These are phyloP conservation scores for Dromius quadrimaculatus DNA, from an alignment of 2,888 invertebrate genomes.

Conservation along the genomic window DNA sequence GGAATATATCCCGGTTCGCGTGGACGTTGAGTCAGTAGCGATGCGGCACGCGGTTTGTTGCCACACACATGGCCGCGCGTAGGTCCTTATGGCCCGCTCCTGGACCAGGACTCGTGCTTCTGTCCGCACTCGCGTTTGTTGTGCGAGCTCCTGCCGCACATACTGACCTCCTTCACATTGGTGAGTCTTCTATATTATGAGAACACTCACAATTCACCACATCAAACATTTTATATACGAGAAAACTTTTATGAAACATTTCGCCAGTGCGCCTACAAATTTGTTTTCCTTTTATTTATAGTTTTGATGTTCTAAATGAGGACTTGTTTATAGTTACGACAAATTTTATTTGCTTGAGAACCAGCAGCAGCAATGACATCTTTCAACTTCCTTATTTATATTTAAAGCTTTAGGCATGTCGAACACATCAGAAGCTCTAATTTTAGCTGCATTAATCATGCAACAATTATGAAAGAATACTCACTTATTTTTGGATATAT, in stretches of 20 bases:
- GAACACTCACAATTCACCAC: constrained; percentile 14
- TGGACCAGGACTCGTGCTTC: constrained; percentile 28
- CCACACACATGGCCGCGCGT: constrained; percentile 40
- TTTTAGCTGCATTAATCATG: too few relatives aligned
- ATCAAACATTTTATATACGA: neutral
- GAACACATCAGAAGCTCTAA: too few relatives aligned
- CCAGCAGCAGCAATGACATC: too few relatives aligned
- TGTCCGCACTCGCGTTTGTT: constrained; percentile 7
- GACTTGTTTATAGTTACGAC: too few relatives aligned
- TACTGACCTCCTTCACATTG: constrained; percentile 38
- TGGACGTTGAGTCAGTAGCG: constrained; percentile 39
- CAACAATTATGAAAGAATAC: too few relatives aligned
- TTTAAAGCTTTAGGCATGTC: too few relatives aligned
- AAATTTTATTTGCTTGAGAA: too few relatives aligned
- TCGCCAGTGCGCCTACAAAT: neutral
- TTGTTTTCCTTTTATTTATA: too few relatives aligned
- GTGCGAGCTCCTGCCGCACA: constrained; percentile 6
- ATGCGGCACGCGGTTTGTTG: constrained; percentile 46
- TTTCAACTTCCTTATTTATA: too few relatives aligned
- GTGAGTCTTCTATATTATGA: constrained; percentile 31
- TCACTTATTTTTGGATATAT: neutral
- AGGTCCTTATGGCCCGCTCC: constrained; percentile 22
- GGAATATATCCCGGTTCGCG: constrained; percentile 25
- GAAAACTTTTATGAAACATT: neutral
- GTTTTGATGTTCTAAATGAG: too few relatives aligned